Percentiles rank a stretch among this genome's conserved stretches.
Conservation (phyloP, 1,140 invertebrate genomes). For the Sarcophaga bullata region DNA sequence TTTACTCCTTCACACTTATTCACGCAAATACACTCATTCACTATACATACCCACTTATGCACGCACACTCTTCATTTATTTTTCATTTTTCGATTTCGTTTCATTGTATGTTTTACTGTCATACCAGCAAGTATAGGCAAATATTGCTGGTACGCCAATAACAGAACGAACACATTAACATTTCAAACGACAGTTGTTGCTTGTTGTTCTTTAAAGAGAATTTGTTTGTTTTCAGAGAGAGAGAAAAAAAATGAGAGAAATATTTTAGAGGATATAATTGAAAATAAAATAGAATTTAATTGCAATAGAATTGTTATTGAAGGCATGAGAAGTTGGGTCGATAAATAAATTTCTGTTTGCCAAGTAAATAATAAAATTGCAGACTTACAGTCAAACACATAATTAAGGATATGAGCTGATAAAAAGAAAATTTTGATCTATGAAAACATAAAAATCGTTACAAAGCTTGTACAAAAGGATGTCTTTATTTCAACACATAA, state of each 20-base stretch:
- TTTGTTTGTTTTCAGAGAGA: neutral
- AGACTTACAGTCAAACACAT: too few relatives aligned
- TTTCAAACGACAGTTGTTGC: conserved; percentile 26
- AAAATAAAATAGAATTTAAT: conserved; percentile 17
- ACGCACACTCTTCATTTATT: conserved; percentile 1
- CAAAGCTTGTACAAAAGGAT: too few relatives aligned
- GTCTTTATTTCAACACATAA: too few relatives aligned
- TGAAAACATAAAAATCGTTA: too few relatives aligned
- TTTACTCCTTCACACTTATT: neutral
- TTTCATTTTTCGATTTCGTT: neutral
- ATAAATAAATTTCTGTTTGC: too few relatives aligned
- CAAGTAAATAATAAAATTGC: too few relatives aligned
- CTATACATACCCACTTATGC: neutral
- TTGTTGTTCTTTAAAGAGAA: conserved; percentile 17
- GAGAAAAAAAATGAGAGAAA: too few relatives aligned
- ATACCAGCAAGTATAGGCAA: too few relatives aligned
- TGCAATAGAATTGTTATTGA: neutral
- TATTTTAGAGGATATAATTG: neutral
- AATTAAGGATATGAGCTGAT: too few relatives aligned
- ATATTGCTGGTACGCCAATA: neutral
- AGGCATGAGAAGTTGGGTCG: too few relatives aligned
- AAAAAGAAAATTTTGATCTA: too few relatives aligned
- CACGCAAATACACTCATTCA: neutral
- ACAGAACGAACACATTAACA: conserved; percentile 25
- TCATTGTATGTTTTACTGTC: neutral